Conservation (phyloP, 1,140 invertebrate genomes). For the Caenorhabditis remanei region DNA sequence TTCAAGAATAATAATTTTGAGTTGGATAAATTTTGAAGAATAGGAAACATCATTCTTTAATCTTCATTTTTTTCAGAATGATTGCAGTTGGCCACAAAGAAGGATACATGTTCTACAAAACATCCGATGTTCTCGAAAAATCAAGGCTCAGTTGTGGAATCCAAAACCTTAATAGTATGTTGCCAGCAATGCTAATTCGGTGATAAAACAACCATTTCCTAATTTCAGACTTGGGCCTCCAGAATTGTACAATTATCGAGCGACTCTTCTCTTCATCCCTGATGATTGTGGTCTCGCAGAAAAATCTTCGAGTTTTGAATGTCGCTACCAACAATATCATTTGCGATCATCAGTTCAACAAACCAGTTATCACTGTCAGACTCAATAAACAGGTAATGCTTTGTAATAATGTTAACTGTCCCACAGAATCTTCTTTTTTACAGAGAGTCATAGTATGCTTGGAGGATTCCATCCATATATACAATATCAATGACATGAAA, state of each 20-base stretch:
- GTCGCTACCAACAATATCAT: constrained; percentile 98
- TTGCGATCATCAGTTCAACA: constrained; percentile 97
- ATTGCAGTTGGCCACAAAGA: constrained; percentile 59
- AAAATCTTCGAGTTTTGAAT: constrained; percentile 90
- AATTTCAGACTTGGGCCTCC: constrained; percentile 56
- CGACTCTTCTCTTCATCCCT: constrained; percentile 95
- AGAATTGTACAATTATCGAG: constrained; percentile 87
- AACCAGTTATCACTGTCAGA: constrained; percentile 95
- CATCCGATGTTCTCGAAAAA: constrained; percentile 42
- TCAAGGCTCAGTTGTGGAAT: constrained; percentile 10
- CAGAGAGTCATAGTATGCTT: constrained; percentile 95
- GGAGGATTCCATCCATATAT: constrained; percentile 96
- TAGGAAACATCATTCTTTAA: too few relatives aligned
- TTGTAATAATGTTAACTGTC: not conserved
- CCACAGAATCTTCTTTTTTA: constrained; percentile 74
- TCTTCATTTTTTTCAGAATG: not conserved
- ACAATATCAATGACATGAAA: constrained; percentile 99
- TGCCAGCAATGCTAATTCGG: not conserved
- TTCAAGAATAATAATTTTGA: too few relatives aligned
- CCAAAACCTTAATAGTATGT: constrained; percentile 24
- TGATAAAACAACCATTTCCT: not conserved
- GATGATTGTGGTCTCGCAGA: constrained; percentile 91
- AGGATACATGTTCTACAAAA: constrained; percentile 62
- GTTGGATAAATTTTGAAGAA: too few relatives aligned
- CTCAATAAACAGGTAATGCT: constrained; percentile 90